Conservation (phyloP, 2,888 invertebrate genomes). For the Agrotis clavis region DNA sequence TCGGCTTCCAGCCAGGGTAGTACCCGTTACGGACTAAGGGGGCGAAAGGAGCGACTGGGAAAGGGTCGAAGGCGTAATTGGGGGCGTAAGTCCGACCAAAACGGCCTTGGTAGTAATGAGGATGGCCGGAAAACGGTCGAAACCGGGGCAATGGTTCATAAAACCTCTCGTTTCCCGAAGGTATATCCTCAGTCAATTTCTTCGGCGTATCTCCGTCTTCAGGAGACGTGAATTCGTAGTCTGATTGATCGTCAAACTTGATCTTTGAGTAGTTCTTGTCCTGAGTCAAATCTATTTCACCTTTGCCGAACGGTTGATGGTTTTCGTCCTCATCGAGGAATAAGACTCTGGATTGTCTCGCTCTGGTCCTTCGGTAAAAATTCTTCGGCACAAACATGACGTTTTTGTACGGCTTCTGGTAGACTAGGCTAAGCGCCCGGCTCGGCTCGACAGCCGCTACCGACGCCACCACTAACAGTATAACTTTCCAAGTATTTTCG, state of each 20-base stretch:
- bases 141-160: slow-evolving; percentile 81
- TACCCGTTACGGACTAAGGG: slow-evolving; percentile 82
- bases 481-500: slow-evolving; percentile 89
- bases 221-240: slow-evolving; percentile 86
- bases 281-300: slow-evolving; percentile 86
- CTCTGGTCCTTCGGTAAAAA: slow-evolving; percentile 72
- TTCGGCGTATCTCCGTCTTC: slow-evolving; percentile 69
- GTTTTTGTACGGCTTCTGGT: slow-evolving; percentile 79
- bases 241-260: slow-evolving; percentile 88
- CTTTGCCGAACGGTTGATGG: slow-evolving; percentile 80
- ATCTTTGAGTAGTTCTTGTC: slow-evolving; percentile 82
- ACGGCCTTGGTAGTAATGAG: slow-evolving; percentile 82
- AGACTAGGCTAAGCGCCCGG: slow-evolving; percentile 84
- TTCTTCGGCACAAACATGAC: slow-evolving; percentile 85
- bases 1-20: slow-evolving; percentile 86
- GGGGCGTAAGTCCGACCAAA: slow-evolving; percentile 85
- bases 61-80: slow-evolving; percentile 80
- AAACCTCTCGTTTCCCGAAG: slow-evolving; percentile 84
- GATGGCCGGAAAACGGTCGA: slow-evolving; percentile 73
- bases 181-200: slow-evolving; percentile 68
- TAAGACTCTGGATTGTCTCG: slow-evolving; percentile 78
- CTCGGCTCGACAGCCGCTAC: slow-evolving; percentile 83
- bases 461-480: slow-evolving; percentile 82
- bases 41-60: slow-evolving; percentile 63
- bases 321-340: slow-evolving; percentile 86